Percentiles rank a stretch among this genome's conserved stretches.
Conservation (phyloP, 2,888 invertebrate species). For the Brachylomia viminalis region DNA sequence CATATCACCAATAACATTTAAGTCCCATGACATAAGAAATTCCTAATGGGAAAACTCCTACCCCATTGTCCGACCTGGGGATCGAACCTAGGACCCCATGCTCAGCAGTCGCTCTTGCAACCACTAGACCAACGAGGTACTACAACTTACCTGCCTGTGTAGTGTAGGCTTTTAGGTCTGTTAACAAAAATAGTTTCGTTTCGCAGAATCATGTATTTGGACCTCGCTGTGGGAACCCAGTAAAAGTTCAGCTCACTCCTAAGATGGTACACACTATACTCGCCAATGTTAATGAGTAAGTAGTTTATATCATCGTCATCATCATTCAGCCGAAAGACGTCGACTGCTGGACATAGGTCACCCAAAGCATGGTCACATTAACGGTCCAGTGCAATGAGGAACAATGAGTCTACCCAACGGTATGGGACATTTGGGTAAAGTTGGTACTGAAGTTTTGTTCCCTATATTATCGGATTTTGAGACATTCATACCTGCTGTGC, state of each 20-base stretch:
- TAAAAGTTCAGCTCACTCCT: constrained; percentile 18
- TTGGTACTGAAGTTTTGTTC: too few species aligned
- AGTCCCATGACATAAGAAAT: too few species aligned
- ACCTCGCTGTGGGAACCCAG: constrained; percentile 24
- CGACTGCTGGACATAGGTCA: too few species aligned
- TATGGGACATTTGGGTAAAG: too few species aligned
- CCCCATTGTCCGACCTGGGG: background rate
- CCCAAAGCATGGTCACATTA: background rate
- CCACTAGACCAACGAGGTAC: background rate
- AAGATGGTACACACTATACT: constrained; percentile 33
- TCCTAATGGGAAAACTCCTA: background rate
- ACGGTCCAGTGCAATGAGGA: background rate
- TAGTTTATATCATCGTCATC: background rate
- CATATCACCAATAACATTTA: too few species aligned
- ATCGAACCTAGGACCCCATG: background rate
- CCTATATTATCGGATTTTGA: background rate
- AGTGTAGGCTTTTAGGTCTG: too few species aligned
- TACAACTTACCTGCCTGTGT: background rate
- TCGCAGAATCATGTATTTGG: constrained; percentile 31
- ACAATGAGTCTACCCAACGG: too few species aligned
- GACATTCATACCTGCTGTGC: background rate
- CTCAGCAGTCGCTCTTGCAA: background rate
- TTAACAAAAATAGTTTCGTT: background rate
- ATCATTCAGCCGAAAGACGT: background rate
- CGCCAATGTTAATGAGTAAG: constrained; percentile 45